These are phyloP conservation scores for Saimiri boliviensis DNA, from an alignment of 2,113 vertebrate species.

Conservation along the genomic window DNA sequence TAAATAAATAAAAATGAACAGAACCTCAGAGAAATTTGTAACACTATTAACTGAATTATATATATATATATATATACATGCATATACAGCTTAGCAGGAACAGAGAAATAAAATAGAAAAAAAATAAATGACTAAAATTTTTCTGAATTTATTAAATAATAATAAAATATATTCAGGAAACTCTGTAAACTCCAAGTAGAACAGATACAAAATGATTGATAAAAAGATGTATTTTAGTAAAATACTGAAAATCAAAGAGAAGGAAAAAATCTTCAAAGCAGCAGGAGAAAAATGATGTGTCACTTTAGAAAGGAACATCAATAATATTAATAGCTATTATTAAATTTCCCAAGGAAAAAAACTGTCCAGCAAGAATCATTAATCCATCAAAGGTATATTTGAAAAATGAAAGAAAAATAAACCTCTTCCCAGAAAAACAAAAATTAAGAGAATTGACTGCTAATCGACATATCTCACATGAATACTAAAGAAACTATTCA, in stretches of 20 bases:
- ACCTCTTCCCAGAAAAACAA: not conserved
- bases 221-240: not conserved
- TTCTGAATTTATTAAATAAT: not conserved
- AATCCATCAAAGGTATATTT: not conserved
- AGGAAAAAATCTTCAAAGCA: not conserved
- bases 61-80: not conserved
- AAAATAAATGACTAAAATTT: not conserved
- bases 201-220: not conserved
- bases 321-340: not conserved
- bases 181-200: not conserved
- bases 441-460: not conserved
- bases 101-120: not conserved
- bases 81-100: not conserved
- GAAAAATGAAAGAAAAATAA: not conserved
- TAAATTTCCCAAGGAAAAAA: not conserved
- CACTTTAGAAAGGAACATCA: not conserved
- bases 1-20: not conserved
- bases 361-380: not conserved
- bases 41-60: not conserved
- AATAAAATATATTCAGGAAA: not conserved
- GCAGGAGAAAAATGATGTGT: not conserved
- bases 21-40: not conserved
- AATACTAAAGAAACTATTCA: not conserved
- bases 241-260: not conserved
- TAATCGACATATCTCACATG: not conserved